Evolutionary conservation across 2,888 invertebrate genomes (phyloP).

Genomic region (Aspidapion aeneum): DNA sequence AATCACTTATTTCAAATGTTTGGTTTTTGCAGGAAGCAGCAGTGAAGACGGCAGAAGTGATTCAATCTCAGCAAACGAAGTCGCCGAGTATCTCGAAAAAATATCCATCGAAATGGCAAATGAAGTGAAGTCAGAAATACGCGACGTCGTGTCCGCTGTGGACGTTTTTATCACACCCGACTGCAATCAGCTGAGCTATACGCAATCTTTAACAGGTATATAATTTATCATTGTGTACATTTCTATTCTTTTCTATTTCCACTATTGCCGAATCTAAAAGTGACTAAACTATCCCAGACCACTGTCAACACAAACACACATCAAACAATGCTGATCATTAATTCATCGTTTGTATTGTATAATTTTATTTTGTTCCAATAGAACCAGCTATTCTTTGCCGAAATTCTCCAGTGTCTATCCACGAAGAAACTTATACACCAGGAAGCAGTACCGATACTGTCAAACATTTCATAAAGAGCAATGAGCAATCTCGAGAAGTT

Average conservation of each 20-base stretch:
- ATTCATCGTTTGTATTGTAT: no score
- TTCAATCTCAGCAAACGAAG: conserved; percentile 71
- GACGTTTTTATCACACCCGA: conserved; percentile 54
- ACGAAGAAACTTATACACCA: conserved; percentile 31
- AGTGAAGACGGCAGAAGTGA: conserved; percentile 63
- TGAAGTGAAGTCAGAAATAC: conserved; percentile 73
- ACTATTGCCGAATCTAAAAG: no score
- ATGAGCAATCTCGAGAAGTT: conserved; percentile 27
- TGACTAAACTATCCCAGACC: no score
- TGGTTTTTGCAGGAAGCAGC: conserved; percentile 46
- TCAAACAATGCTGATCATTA: no score
- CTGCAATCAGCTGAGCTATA: conserved; percentile 31
- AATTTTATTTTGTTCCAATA: no score
- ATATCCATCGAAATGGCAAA: conserved; percentile 76
- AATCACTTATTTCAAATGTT: no score
- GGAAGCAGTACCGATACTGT: conserved; percentile 44
- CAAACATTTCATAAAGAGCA: conserved; percentile 42
- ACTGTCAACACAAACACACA: no score
- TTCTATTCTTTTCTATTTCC: no score
- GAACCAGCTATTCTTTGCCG: no score
- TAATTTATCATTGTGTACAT: no score
- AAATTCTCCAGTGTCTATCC: not conserved
- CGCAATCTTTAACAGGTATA: conserved; percentile 18
- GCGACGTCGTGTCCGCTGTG: conserved; percentile 70
- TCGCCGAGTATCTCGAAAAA: conserved; percentile 74